Evolutionary conservation across 2,113 vertebrate species (phyloP).

Genomic region (Rhea pennata): DNA sequence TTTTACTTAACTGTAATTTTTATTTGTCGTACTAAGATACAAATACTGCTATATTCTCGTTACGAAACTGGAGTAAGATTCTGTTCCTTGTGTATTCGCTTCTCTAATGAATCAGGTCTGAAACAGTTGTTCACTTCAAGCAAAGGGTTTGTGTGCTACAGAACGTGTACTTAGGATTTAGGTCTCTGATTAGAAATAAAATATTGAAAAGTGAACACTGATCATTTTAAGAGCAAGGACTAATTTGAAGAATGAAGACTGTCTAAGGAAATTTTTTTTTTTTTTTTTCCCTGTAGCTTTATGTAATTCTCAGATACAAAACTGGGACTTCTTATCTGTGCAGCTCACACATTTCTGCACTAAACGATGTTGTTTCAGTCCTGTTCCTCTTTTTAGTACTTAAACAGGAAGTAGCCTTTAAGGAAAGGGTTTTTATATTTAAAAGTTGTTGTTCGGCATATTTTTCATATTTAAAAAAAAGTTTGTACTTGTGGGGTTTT

Average conservation of each 20-base stretch:
- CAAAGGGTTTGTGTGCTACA: background rate
- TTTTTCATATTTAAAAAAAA: background rate
- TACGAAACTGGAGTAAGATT: rapidly evolving
- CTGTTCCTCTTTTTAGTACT: background rate
- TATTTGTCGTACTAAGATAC: background rate
- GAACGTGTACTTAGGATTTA: background rate
- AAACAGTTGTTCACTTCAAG: background rate
- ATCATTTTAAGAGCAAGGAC: background rate
- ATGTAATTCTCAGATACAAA: background rate
- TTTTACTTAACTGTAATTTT: too few species aligned
- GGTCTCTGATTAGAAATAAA: background rate
- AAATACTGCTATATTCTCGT: background rate
- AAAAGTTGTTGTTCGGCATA: background rate
- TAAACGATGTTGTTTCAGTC: background rate
- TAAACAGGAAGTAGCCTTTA: background rate
- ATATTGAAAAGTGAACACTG: rapidly evolving
- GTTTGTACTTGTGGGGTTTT: background rate
- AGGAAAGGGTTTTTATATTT: background rate
- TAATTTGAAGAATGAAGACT: background rate
- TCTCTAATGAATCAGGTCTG: background rate
- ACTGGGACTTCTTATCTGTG: background rate
- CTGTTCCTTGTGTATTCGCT: background rate
- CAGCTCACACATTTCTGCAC: background rate
- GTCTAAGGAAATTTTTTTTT: background rate
- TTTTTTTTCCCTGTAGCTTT: background rate